Conservation (phyloP, 2,797 vertebrate species). For the Synanceia verrucosa region DNA sequence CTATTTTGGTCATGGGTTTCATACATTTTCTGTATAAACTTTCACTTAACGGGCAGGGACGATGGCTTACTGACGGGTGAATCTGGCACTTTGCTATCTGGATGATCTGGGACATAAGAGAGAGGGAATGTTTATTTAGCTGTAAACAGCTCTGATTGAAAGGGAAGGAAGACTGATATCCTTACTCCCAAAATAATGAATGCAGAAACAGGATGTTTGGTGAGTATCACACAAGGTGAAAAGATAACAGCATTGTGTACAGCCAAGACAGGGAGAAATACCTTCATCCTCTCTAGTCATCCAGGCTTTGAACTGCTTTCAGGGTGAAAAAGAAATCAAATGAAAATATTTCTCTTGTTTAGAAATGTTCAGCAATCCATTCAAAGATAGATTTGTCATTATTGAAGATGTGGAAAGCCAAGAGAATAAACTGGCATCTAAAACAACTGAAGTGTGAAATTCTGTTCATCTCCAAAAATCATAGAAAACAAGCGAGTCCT, state of each 20-base stretch:
- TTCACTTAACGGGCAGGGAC: no score
- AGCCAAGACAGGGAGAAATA: conserved; percentile 9
- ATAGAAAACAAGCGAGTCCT: neutral
- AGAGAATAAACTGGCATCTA: neutral
- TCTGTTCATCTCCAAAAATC: neutral
- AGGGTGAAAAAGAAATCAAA: no score
- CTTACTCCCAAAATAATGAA: conserved; percentile 66
- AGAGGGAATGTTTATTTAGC: conserved; percentile 60
- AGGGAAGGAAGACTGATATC: conserved; percentile 81
- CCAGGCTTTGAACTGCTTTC: neutral
- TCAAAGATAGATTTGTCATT: neutral
- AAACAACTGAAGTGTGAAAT: neutral
- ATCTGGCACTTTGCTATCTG: neutral
- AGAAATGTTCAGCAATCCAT: neutral
- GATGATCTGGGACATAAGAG: conserved; percentile 2
- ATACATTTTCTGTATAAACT: no score
- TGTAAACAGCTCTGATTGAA: conserved; percentile 51
- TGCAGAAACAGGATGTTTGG: conserved; percentile 81
- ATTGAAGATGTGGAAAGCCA: neutral
- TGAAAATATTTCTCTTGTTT: no score
- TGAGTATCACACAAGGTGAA: conserved; percentile 29
- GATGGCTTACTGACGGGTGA: neutral
- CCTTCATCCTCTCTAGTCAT: neutral
- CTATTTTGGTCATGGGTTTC: no score
- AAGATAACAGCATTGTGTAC: conserved; percentile 44